Base-by-base conservation (phyloP, 1,140 invertebrate species). In the Palaemon carinicauda region DNA sequence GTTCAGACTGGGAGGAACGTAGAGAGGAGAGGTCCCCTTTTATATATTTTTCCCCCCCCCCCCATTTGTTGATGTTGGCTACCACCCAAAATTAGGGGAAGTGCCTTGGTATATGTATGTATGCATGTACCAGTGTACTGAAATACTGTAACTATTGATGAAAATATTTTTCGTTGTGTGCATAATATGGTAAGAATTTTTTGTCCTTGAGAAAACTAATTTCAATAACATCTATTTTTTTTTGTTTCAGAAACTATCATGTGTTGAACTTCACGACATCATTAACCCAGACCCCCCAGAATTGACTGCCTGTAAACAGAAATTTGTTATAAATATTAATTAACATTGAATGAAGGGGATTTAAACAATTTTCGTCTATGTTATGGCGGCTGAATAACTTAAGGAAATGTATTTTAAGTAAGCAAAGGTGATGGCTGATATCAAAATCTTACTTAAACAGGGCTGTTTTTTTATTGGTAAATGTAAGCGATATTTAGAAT, bases 251-350 rank as follows among this genome's bases (percentile, higher is more conserved):
- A 79, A 83, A 73, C 51, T 88, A 69, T 88, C 88, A 51, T 86
- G 88, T 69, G 53, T 82, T 65, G 88, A 88, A 77, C 79, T 88
- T 51, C 88, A 82, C 29, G 88, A 88, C 71, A 83, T 88, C 65
- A 31, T 86, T 29, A 86, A 82, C 12, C 88, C 88, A n/a, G 88
- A 88, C 52, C 83, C 88, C 9, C 82, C 83, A 56, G 50, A 81
- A 17, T 50, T 88, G 21, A 79, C 71, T 51, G 71, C 78, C 21
- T 31, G 27, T 17, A 53, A 75, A 71, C 65, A 60, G 31, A 78
- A 77, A 33, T 86, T 88, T 50, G 54, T 65, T 3, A 50, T 88
- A 24, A 53, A 82, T 50, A 71, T 88, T 71, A 88, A 88, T 50
- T 83, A 77, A 80, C n/a, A n/a, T n/a, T n/a, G 33, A 15, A 54